phyloP scores from a whole-genome alignment of 2,888 invertebrate species.

The Drosophila pseudotalamancana region DNA sequence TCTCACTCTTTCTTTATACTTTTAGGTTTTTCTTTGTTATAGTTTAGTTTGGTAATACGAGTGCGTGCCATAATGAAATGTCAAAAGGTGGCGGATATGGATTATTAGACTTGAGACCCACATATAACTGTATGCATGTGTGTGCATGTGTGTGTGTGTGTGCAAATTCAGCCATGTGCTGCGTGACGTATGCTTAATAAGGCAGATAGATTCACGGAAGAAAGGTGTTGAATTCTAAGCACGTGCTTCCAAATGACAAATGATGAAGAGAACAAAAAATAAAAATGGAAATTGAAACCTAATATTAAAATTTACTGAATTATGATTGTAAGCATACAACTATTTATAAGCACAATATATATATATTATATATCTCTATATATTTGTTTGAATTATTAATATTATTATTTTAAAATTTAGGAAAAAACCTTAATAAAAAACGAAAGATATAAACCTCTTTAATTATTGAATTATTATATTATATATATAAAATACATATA shows the following conservation, averaged over 20 bases:
- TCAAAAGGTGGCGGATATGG: slow-evolving; percentile 51
- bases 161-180: slow-evolving; percentile 13
- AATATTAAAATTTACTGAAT: too few relatives aligned
- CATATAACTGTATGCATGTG: too few relatives aligned
- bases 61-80: slow-evolving; percentile 73
- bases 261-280: not conserved
- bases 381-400: too few relatives aligned
- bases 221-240: slow-evolving; percentile 17
- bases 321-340: too few relatives aligned
- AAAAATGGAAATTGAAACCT: not conserved
- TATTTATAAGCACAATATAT: too few relatives aligned
- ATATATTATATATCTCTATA: too few relatives aligned
- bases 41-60: slow-evolving; percentile 43
- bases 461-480: too few relatives aligned
- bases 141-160: not conserved
- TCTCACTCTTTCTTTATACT: not conserved
- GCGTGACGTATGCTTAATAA: not conserved
- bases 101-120: slow-evolving; percentile 19
- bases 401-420: too few relatives aligned
- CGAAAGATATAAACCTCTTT: too few relatives aligned
- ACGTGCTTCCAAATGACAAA: slow-evolving; percentile 20
- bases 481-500: too few relatives aligned
- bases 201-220: not conserved
- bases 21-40: slow-evolving; percentile 15
- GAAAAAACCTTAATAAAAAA: too few relatives aligned